A percentile compares a stretch with the other conserved stretches of the same genome.
These are phyloP conservation scores for Rhabdomys dilectus DNA, from an alignment of 2,113 vertebrate genomes.

Conservation along the genomic window DNA sequence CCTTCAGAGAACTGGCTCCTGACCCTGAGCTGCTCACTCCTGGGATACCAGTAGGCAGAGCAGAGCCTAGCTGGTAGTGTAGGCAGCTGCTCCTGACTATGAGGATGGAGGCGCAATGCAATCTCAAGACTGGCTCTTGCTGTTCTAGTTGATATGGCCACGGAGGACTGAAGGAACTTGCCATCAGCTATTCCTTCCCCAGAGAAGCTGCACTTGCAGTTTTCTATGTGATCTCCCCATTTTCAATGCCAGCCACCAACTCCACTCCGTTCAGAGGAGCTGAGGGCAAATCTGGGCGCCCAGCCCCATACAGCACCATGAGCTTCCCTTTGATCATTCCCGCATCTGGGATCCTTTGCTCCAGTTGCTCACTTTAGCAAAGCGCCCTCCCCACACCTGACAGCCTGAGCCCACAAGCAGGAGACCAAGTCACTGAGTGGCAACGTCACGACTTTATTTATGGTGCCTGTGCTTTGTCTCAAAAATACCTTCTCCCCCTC, in stretches of 20 bases:
- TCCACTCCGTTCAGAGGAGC: background rate
- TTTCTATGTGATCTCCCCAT: no score
- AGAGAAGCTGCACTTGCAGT: background rate
- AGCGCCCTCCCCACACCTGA: no score
- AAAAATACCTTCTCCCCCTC: constrained; percentile 81
- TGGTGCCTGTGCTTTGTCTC: constrained; percentile 81
- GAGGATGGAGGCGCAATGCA: fast-evolving
- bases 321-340: background rate
- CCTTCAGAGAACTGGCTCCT: fast-evolving
- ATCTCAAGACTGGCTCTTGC: background rate
- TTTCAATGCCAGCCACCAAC: background rate
- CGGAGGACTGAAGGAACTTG: fast-evolving
- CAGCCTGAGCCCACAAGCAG: fast-evolving
- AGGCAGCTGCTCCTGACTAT: no score
- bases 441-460: constrained; percentile 81
- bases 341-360: fast-evolving
- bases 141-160: background rate
- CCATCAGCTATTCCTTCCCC: background rate
- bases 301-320: fast-evolving
- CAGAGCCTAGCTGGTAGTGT: fast-evolving
- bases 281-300: background rate
- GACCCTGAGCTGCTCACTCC: background rate
- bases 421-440: constrained; percentile 15
- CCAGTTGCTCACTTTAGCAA: background rate
- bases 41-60: background rate